Percentiles rank a stretch among this genome's conserved stretches.
phyloP scores from a whole-genome alignment of 2,113 vertebrate species.

The Hirundichthys speculiger region DNA sequence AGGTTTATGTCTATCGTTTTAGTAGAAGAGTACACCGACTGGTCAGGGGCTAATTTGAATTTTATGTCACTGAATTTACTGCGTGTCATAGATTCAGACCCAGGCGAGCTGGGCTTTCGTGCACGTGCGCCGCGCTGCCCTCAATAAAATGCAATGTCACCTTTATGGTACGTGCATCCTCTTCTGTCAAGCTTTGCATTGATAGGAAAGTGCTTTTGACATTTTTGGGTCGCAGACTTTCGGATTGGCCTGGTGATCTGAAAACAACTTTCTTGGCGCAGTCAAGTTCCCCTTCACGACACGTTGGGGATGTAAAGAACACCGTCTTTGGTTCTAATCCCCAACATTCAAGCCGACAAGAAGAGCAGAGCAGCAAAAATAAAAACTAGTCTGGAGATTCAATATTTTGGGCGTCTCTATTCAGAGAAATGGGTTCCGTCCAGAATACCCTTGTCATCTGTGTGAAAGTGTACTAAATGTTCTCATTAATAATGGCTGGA shows the following conservation, averaged over 20 bases:
- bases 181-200: not conserved
- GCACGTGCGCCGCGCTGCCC: not conserved
- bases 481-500: slow-evolving; percentile 66
- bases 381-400: slow-evolving; percentile 47
- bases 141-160: slow-evolving; percentile 28
- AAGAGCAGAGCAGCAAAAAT: slow-evolving; percentile 42
- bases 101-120: too few relatives aligned
- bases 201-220: slow-evolving; percentile 6
- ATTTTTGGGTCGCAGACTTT: slow-evolving; percentile 27
- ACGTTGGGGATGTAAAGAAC: not conserved
- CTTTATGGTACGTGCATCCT: not conserved
- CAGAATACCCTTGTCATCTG: slow-evolving; percentile 66
- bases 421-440: slow-evolving; percentile 70
- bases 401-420: slow-evolving; percentile 69
- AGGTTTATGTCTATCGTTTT: too few relatives aligned
- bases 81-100: not conserved
- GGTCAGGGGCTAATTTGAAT: too few relatives aligned
- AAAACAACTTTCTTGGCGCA: slow-evolving; percentile 5
- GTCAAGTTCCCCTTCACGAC: not conserved
- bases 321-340: not conserved
- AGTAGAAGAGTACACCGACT: too few relatives aligned
- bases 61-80: too few relatives aligned
- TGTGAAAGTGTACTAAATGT: slow-evolving; percentile 54
- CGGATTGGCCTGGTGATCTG: not conserved
- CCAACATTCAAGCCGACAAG: slow-evolving; percentile 7